Conservation (phyloP, 2,797 vertebrate species). For the Tragelaphus eurycerus region DNA sequence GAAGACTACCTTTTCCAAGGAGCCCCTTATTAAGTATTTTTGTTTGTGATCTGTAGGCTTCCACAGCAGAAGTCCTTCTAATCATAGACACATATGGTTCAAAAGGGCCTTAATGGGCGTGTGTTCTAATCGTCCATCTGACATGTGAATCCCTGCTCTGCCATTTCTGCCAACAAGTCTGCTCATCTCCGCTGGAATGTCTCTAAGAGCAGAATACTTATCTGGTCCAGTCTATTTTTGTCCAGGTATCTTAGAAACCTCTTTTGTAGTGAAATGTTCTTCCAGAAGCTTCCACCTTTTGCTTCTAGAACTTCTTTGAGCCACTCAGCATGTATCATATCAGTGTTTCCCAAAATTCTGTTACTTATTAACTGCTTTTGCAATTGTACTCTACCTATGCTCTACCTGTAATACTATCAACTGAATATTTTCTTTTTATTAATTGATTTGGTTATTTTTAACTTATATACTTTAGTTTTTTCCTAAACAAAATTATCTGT, state of each 20-base stretch:
- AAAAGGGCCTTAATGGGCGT: neutral
- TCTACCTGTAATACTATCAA: neutral
- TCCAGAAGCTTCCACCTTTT: neutral
- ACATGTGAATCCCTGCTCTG: neutral
- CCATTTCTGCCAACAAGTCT: neutral
- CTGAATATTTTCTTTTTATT: neutral
- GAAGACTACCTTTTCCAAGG: neutral
- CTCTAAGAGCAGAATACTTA: neutral
- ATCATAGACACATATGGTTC: neutral
- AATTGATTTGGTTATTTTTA: neutral
- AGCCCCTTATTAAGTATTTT: neutral
- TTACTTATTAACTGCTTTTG: neutral
- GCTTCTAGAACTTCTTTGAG: neutral
- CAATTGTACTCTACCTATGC: neutral
- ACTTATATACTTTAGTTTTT: neutral
- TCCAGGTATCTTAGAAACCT: neutral
- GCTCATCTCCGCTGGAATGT: neutral
- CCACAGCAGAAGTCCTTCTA: neutral
- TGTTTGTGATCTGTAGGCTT: neutral
- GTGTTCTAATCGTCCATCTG: neutral
- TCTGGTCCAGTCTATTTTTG: neutral
- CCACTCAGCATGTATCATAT: neutral
- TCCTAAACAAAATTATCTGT: neutral
- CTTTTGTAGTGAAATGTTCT: neutral
- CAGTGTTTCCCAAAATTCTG: neutral